Percentiles rank a stretch among this genome's conserved stretches.
These are phyloP conservation scores for Rostratula benghalensis DNA, from an alignment of 2,113 vertebrate species.

Conservation along the genomic window DNA sequence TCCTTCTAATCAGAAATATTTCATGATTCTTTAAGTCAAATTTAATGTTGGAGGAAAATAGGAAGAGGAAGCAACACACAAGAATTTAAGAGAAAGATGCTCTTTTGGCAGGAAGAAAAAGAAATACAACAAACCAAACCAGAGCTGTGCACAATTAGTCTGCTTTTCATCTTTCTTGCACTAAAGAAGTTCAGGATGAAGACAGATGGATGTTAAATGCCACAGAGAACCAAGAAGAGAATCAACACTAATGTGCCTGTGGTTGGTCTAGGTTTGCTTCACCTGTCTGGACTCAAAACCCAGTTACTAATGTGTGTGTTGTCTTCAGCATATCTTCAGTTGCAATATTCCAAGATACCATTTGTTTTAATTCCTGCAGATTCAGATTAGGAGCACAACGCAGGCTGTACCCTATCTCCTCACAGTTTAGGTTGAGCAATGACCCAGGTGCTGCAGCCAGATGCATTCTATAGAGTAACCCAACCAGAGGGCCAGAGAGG, in stretches of 20 bases:
- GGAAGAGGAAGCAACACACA: background rate
- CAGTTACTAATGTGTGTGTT: background rate
- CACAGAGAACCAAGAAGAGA: background rate
- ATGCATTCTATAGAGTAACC: background rate
- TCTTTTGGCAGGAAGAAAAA: background rate
- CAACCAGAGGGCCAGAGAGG: accelerated
- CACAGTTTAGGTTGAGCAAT: background rate
- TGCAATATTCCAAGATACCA: background rate
- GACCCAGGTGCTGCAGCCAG: background rate
- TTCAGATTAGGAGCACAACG: background rate
- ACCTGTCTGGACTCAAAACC: background rate
- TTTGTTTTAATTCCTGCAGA: background rate
- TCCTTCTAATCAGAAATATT: background rate
- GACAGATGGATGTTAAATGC: background rate
- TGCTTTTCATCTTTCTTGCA: background rate
- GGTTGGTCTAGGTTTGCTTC: background rate
- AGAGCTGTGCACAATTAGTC: background rate
- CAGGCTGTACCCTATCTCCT: background rate
- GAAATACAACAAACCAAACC: background rate
- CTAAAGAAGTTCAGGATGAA: background rate
- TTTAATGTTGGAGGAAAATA: background rate
- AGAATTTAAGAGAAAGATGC: background rate
- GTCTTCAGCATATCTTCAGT: background rate
- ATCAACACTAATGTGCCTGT: background rate
- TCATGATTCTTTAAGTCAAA: background rate